Conservation (phyloP, 1,140 invertebrate genomes). For the Lasioglossum albipes region DNA sequence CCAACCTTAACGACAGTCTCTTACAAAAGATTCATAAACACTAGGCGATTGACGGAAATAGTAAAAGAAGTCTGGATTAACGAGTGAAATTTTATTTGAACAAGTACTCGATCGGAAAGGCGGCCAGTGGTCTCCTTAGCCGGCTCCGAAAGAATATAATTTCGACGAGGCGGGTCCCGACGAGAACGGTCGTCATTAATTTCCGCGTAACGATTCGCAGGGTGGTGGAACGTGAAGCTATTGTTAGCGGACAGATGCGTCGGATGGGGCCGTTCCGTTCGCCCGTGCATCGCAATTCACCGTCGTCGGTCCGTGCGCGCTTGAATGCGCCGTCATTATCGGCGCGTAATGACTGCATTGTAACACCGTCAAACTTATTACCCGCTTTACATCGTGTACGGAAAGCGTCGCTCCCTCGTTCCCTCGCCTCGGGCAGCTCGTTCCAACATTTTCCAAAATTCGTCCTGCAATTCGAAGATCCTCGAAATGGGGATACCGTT, state of each 20-base stretch:
- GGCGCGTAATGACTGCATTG: slow-evolving; percentile 72
- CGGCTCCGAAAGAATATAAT: background rate
- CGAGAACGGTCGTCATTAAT: slow-evolving; percentile 37
- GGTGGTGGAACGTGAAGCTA: slow-evolving; percentile 52
- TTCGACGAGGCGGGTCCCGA: background rate
- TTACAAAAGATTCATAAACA: too few relatives aligned
- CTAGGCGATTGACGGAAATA: too few relatives aligned
- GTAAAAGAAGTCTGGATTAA: too few relatives aligned
- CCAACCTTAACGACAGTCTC: too few relatives aligned
- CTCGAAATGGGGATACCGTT: too few relatives aligned
- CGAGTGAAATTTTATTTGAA: too few relatives aligned
- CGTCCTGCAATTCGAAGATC: too few relatives aligned
- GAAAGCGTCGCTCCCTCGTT: background rate
- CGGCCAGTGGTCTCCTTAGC: background rate
- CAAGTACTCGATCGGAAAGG: background rate
- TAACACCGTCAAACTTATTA: slow-evolving; percentile 69
- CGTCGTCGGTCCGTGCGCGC: slow-evolving; percentile 59
- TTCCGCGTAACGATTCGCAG: slow-evolving; percentile 49
- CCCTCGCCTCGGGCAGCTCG: background rate
- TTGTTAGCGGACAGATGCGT: slow-evolving; percentile 68
- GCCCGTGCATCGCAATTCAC: slow-evolving; percentile 61
- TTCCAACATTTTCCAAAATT: background rate
- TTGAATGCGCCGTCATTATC: slow-evolving; percentile 72
- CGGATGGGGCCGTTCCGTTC: slow-evolving; percentile 39
- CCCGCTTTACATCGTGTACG: slow-evolving; percentile 42